Base-by-base conservation (phyloP, 2,113 vertebrate genomes). In the Paramisgurnus dabryanus region DNA sequence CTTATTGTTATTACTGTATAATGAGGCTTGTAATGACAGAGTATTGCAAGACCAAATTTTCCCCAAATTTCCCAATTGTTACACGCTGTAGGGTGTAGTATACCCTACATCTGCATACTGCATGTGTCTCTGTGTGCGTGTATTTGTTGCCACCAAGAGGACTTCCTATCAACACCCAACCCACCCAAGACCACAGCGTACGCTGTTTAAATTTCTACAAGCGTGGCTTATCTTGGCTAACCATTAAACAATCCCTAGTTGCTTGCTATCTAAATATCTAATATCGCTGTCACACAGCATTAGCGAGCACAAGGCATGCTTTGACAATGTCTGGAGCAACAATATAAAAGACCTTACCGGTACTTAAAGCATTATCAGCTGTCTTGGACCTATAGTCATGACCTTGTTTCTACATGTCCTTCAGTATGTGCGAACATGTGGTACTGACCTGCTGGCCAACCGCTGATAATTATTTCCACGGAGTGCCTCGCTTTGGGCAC, bases 11-110 rank as follows among this genome's bases (percentile, higher is more conserved):
- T 83, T 34, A 34, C 27, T 34, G 27, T 64, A 80, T 84, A 85
- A 86, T 79, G 40, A 85, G 68, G 53, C 79, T 80, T 84, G 76
- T 78, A 84, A 85, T 84, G 81, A 84, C 73, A 79, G 82, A 53
- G 34, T 67, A 76, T 60, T 83, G 78, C 80, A 87, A 80, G 57
- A 41, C 67, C 58, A 61, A 70, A 69, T 75, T 80, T 79, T 70
- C 67, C 22, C 60, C 15, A 72, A 82, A 85, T 81, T 72, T 77
- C 71, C 34, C 71, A 76, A 43, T 39, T 66, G 60, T 18, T 68
- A 65, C 67, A 75, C 41, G 80, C 80, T 76, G 66, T 22, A 67
- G 76, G 76, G 76, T 70, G 75, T 55, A 75, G 68, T 12, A 47
- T 67, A 39, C 9, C 17, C 41, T 73, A 27, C 27, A 22, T 74